Percentiles rank a stretch among this genome's conserved stretches.
Conservation (phyloP, 1,140 invertebrate species). For the Hypothenemus hampei region DNA sequence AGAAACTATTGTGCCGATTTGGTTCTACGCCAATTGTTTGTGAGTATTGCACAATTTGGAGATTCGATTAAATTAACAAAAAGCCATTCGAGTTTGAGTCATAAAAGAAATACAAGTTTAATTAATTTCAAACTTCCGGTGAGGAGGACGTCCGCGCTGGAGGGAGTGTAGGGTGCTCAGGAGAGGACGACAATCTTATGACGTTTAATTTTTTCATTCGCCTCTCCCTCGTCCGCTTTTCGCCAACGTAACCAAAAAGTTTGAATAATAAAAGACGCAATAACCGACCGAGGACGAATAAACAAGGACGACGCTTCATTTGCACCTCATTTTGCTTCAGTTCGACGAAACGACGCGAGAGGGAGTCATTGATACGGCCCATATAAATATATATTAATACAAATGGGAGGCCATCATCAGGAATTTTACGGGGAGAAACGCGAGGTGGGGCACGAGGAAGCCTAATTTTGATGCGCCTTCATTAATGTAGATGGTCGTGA, state of each 20-base stretch:
- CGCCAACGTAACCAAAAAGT: too few species aligned
- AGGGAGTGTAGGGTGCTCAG: too few species aligned
- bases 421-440: conserved; percentile 27
- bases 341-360: conserved; percentile 24
- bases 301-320: conserved; percentile 26
- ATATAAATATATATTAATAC: conserved; percentile 34
- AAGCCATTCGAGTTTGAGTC: too few species aligned
- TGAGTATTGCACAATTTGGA: too few species aligned
- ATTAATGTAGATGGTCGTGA: conserved; percentile 29
- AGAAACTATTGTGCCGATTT: conserved; percentile 42
- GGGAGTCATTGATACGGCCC: conserved; percentile 32
- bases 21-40: conserved; percentile 42
- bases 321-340: conserved; percentile 28
- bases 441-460: conserved; percentile 15
- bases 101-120: too few species aligned
- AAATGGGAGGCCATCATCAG: conserved; percentile 27
- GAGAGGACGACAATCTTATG: too few species aligned
- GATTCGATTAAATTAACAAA: too few species aligned
- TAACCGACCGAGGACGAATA: conserved; percentile 26
- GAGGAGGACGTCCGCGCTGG: too few species aligned
- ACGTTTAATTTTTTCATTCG: too few species aligned
- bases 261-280: conserved; percentile 28
- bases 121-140: too few species aligned
- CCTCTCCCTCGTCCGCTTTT: too few species aligned
- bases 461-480: conserved; percentile 28